Evolutionary conservation across 2,888 invertebrate genomes (phyloP), one percentile per base, ranked within the genome.

Genomic region (Diaprepes abbreviatus): DNA sequence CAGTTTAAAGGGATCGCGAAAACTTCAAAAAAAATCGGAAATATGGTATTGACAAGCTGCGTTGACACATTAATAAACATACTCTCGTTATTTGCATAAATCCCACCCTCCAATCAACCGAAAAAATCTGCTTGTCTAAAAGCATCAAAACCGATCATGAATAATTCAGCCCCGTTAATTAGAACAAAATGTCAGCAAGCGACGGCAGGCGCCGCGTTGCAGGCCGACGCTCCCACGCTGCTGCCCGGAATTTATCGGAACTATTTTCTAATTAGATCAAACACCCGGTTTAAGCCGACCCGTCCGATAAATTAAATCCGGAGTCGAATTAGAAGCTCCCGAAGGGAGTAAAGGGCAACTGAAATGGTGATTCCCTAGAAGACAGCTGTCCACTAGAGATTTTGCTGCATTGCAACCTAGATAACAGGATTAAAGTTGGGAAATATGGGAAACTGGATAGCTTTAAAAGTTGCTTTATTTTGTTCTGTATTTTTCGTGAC

Each of bases 261-360:
- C 67, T 67, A 52, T 67, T 67, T 67, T 67, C 67, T 67, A 67
- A 67, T 67, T 67, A 62, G 67, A 67, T 67, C 60, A 60, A 67
- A 50, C 64, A 55, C 28, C 54, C 60, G 28, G 67, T 62, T 62
- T 36, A 40, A 67, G 40, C 35, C 59, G 54, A 62, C 36, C 54
- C 43, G 43, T 36, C 54, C 60, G 52, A 67, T 55, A 67, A 67
- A 67, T 60, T 59, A 67, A 60, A 67, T 67, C 59, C 54, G 33
- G 38, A 31, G 45, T 48, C 33, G 58, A 59, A 57, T 66, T 55
- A 66, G 55, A 24, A 33, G 28, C 35, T 36, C 21, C 35, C 38
- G 16, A 31, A 38, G 17, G 54, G 35, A 64, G 50, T 21, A 12
- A 24, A 52, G 43, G 48, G 24, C 33, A 31, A 40, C 21, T 64